Conservation (phyloP, 1,140 invertebrate genomes). For the Thaumetopoea pityocampa region DNA sequence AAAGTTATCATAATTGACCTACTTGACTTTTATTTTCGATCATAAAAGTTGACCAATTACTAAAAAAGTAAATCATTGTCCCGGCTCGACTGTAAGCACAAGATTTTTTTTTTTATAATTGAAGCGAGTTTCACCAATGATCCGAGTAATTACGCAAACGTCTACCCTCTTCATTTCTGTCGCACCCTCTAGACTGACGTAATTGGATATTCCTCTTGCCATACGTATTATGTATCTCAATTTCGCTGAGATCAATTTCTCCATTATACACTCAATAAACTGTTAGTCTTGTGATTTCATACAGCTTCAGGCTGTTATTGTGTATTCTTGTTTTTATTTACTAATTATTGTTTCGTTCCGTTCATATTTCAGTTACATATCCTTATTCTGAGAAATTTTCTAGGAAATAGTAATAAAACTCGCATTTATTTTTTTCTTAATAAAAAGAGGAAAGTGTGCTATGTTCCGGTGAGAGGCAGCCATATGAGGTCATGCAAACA, state of each 20-base stretch:
- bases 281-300: conserved; percentile 5
- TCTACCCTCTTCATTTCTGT: conserved; percentile 68
- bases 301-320: no score
- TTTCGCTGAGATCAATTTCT: conserved; percentile 23
- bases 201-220: conserved; percentile 38
- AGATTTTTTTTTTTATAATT: conserved; percentile 67
- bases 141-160: conserved; percentile 70
- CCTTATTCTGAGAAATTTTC: background rate
- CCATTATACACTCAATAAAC: conserved; percentile 11
- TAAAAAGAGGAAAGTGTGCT: conserved; percentile 38
- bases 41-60: conserved; percentile 26
- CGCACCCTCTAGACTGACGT: conserved; percentile 31
- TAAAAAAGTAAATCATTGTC: conserved; percentile 31
- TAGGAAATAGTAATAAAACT: conserved; percentile 28
- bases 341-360: background rate
- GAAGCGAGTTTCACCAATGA: conserved; percentile 64
- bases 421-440: conserved; percentile 17
- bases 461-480: conserved; percentile 19
- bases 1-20: conserved; percentile 12
- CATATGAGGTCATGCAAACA: conserved; percentile 29
- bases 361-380: background rate
- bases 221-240: conserved; percentile 30
- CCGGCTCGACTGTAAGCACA: conserved; percentile 46
- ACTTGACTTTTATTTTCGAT: conserved; percentile 26
- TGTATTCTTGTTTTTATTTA: no score